Conservation (phyloP, 1,140 invertebrate species). For the Brachionus sp. region DNA sequence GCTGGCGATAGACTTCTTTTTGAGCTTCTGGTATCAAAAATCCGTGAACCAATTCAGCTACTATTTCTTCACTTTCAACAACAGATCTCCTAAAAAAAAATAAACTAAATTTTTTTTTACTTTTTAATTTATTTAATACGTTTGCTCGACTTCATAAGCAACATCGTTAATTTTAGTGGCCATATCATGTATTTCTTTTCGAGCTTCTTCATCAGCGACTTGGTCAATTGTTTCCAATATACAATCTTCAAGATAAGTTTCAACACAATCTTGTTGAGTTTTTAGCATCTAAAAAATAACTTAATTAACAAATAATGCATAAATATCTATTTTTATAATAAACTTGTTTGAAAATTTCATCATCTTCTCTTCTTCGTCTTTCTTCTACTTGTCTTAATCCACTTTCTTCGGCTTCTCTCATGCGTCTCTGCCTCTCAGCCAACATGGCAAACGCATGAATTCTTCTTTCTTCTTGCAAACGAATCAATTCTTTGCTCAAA, state of each 20-base stretch:
- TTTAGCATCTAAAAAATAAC: slow-evolving; percentile 60
- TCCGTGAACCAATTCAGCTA: slow-evolving; percentile 65
- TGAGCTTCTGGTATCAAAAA: slow-evolving; percentile 66
- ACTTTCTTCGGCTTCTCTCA: slow-evolving; percentile 70
- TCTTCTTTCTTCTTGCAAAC: slow-evolving; percentile 69
- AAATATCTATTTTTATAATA: background rate
- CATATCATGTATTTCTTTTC: slow-evolving; percentile 61
- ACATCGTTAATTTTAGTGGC: slow-evolving; percentile 66
- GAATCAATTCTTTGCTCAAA: slow-evolving; percentile 70
- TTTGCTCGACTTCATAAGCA: slow-evolving; percentile 58
- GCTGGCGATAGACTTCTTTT: slow-evolving; percentile 55
- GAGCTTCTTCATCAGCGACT: slow-evolving; percentile 63
- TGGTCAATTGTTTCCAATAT: slow-evolving; percentile 65
- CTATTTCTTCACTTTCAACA: slow-evolving; percentile 63
- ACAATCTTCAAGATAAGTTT: slow-evolving; percentile 66
- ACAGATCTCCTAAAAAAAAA: slow-evolving; percentile 1
- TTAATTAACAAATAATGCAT: background rate
- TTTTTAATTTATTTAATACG: slow-evolving; percentile 47
- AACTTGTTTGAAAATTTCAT: slow-evolving; percentile 72
- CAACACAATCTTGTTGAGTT: slow-evolving; percentile 65
- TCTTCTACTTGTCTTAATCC: slow-evolving; percentile 69
- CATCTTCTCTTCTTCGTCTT: slow-evolving; percentile 67
- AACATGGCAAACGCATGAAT: slow-evolving; percentile 69
- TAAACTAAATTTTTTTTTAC: background rate
- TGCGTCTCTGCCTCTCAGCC: slow-evolving; percentile 66